Base-by-base conservation (phyloP, 2,797 vertebrate genomes). In the Epinephelus malabaricus region DNA sequence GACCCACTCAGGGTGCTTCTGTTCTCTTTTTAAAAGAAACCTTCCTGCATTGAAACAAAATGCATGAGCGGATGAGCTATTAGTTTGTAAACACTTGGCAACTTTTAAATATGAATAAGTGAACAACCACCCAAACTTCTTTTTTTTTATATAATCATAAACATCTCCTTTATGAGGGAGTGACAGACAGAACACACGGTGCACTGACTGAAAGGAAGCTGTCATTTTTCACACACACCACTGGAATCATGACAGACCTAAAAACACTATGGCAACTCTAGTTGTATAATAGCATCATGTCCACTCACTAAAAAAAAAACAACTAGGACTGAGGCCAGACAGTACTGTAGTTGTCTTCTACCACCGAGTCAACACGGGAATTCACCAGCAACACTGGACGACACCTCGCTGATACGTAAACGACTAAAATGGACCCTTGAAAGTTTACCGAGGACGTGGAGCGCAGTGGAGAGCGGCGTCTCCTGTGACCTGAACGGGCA, bases 51-150 rank as follows among this genome's bases (percentile, higher is more conserved):
- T 27, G 21, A 60, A 73, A 73, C 18, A 60, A 74, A 88, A 86
- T 23, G 71, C 72, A 86, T 62, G 59, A 66, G 78, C 40, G 17
- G 46, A 73, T 81, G 19, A 77, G 77, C 82, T 88, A 88, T 86
- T 81, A 76, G 74, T 87, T 55, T 92, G 90, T 93, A 94, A 93
- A 94, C 91, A 91, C 88, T 93, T 93, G 92, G 92, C 92, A 93
- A 93, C 88, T 85, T 90, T 92, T 86, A 84, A 89, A 91, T 88
- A 88, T 69, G 66, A 71, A 82, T 76, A 85, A 88, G 77, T 58
- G 76, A 73, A 67, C 62, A 90, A 83, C 66, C 60, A 62, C 38
- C 63, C 65, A 55, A 81, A 66, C 18, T 3, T 34, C 6, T 34
- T 68, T 68, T 78, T 69, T 69, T 62, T n/a, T 55, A 47, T 61